Conservation (phyloP, 2,888 invertebrate genomes). For the Agrochola lota region DNA sequence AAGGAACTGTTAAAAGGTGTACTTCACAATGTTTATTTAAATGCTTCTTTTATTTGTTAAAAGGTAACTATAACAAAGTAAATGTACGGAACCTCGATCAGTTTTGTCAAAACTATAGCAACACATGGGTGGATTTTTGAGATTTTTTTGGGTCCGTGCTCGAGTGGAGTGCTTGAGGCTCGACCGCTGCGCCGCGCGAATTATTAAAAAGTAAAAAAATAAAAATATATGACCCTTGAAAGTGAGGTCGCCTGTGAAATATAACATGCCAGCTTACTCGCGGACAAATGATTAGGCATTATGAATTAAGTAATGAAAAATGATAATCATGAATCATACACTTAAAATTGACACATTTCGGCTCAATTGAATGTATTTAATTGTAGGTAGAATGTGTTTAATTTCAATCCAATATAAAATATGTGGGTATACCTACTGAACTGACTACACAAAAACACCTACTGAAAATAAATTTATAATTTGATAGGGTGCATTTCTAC, state of each 20-base stretch:
- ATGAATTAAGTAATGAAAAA: not conserved
- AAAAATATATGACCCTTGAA: slow-evolving; percentile 80
- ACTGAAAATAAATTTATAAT: not conserved
- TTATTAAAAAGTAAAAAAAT: slow-evolving; percentile 87
- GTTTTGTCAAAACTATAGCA: slow-evolving; percentile 76
- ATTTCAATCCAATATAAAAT: not conserved
- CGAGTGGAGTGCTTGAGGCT: slow-evolving; percentile 82
- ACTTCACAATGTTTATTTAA: not conserved
- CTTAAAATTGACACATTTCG: not conserved
- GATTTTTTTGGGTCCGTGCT: slow-evolving; percentile 88
- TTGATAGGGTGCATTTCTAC: too few relatives aligned
- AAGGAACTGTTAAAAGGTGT: not conserved
- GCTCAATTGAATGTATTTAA: not conserved
- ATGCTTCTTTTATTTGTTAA: not conserved
- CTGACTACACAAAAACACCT: not conserved
- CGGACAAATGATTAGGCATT: slow-evolving; percentile 71
- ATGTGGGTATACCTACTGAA: not conserved
- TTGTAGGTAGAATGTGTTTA: not conserved
- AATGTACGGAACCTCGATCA: slow-evolving; percentile 78
- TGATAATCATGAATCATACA: slow-evolving; percentile 33
- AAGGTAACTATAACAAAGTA: not conserved
- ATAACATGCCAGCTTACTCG: slow-evolving; percentile 76
- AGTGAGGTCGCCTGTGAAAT: slow-evolving; percentile 80
- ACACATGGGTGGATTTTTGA: slow-evolving; percentile 87
- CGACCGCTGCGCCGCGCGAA: slow-evolving; percentile 85